These are phyloP conservation scores for Sinocyclocheilus anshuiensis DNA, from an alignment of 2,113 vertebrate species.

Conservation along the genomic window DNA sequence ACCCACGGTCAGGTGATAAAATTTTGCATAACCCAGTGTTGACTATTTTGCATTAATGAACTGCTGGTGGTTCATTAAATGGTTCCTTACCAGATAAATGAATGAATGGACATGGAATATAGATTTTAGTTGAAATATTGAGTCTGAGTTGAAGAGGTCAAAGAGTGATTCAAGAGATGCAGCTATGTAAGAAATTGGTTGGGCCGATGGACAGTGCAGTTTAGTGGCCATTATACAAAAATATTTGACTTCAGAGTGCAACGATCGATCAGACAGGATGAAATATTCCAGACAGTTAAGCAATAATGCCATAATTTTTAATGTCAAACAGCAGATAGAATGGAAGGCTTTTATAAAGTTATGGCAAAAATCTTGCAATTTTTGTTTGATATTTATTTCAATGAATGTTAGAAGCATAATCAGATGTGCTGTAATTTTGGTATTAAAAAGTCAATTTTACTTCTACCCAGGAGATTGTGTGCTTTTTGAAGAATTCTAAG, in stretches of 20 bases:
- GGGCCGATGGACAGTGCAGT: neutral
- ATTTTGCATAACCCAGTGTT: neutral
- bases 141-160: neutral
- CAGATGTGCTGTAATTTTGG: constrained; percentile 1
- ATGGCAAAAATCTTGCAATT: neutral
- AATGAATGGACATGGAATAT: neutral
- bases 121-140: neutral
- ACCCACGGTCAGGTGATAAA: neutral
- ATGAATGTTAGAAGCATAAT: neutral
- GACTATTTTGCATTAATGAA: neutral
- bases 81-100: neutral
- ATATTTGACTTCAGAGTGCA: neutral
- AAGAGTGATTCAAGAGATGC: neutral
- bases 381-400: neutral
- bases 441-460: constrained; percentile 19
- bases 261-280: neutral
- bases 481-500: neutral
- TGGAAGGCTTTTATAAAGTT: neutral
- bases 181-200: neutral
- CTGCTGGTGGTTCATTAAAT: neutral
- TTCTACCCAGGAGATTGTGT: neutral
- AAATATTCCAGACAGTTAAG: neutral
- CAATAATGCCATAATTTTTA: neutral
- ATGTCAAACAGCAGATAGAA: neutral
- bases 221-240: neutral